These are phyloP conservation scores for Siphlonurus alternatus DNA, from an alignment of 2,888 invertebrate genomes.

Conservation along the genomic window DNA sequence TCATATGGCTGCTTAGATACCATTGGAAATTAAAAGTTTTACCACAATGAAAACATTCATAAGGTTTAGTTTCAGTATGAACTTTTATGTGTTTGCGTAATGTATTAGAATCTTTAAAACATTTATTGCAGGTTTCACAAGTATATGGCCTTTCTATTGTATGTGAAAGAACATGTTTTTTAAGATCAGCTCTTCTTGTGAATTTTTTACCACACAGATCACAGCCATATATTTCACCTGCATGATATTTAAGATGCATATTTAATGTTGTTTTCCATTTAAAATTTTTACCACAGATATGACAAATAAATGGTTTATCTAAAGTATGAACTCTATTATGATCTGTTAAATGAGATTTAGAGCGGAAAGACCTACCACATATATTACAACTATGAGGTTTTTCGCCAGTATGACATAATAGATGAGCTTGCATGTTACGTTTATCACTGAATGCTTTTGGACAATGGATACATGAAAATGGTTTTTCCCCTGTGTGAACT, in stretches of 20 bases:
- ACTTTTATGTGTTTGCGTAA: constrained; percentile 2
- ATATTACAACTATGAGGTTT: constrained; percentile 19
- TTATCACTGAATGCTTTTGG: constrained; percentile 25
- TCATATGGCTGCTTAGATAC: constrained; percentile 8
- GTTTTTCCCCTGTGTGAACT: constrained; percentile 24
- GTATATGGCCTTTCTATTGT: constrained; percentile 6
- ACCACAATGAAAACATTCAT: constrained; percentile 5
- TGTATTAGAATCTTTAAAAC: background rate
- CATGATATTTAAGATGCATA: constrained; percentile 19
- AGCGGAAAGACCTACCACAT: constrained; percentile 22
- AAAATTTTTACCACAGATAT: constrained; percentile 10
- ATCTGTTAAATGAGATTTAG: constrained; percentile 22
- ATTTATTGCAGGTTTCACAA: constrained; percentile 6
- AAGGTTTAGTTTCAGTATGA: constrained; percentile 1
- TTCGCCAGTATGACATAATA: constrained; percentile 22
- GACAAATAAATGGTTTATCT: constrained; percentile 9
- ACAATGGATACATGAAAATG: constrained; percentile 24
- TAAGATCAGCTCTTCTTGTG: constrained; percentile 6
- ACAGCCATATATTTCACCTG: constrained; percentile 8
- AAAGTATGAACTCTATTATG: constrained; percentile 21
- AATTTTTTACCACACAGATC: constrained; percentile 9
- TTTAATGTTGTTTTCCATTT: constrained; percentile 23
- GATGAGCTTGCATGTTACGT: constrained; percentile 25
- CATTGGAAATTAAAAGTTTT: constrained; percentile 7
- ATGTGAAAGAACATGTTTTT: constrained; percentile 7